These are phyloP conservation scores for Drosophila longiperda DNA, from an alignment of 2,888 invertebrate species.

Conservation along the genomic window DNA sequence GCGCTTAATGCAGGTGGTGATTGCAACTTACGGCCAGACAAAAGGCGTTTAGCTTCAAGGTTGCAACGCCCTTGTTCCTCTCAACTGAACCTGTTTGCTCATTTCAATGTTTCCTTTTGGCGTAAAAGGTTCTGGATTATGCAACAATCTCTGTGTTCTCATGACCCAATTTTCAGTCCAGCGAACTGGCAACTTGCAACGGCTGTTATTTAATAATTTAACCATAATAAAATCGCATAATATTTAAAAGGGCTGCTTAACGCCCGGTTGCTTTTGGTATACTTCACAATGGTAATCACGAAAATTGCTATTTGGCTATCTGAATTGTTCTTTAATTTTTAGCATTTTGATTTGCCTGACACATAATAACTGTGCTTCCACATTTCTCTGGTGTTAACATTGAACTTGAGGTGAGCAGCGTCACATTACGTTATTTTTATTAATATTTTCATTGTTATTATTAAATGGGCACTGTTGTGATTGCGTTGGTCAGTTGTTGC, in stretches of 20 bases:
- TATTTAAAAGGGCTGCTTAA: constrained; percentile 4
- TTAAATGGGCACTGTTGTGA: constrained; percentile 27
- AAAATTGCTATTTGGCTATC: constrained; percentile 3
- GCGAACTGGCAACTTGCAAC: constrained; percentile 14
- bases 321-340: background rate
- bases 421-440: constrained; percentile 19
- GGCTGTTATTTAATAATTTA: constrained; percentile 14
- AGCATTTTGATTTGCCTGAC: constrained; percentile 13
- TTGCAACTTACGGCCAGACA: constrained; percentile 56
- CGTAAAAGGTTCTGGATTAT: constrained; percentile 73
- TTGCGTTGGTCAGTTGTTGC: constrained; percentile 19
- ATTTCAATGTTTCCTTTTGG: background rate
- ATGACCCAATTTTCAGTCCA: constrained; percentile 64
- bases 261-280: constrained; percentile 4
- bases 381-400: constrained; percentile 40
- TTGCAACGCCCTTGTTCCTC: constrained; percentile 65
- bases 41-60: constrained; percentile 56
- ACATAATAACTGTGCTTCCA: constrained; percentile 26
- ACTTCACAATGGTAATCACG: background rate
- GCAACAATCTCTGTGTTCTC: constrained; percentile 68
- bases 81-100: constrained; percentile 62
- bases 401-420: constrained; percentile 66
- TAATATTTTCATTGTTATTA: constrained; percentile 18
- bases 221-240: constrained; percentile 20
- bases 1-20: constrained; percentile 75